Percentiles rank a stretch among this genome's conserved stretches.
These are phyloP conservation scores for Lagria hirta DNA, from an alignment of 2,888 invertebrate genomes.

Conservation along the genomic window DNA sequence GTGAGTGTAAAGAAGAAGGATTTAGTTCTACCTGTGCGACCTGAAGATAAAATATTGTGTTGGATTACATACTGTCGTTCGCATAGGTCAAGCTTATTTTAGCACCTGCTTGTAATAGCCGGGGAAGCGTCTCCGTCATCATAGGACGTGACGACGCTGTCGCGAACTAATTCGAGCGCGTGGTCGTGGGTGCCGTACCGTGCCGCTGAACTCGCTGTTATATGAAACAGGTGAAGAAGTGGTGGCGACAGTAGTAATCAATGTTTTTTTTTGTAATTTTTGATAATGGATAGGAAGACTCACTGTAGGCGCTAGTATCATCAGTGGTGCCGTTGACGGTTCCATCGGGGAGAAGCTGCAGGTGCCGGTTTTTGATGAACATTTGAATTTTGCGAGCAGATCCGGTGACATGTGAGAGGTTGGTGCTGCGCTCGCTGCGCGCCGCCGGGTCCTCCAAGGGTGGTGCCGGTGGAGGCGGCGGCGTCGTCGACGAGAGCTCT, in stretches of 20 bases:
- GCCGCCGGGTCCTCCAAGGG: conserved; percentile 46
- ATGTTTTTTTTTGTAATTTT: not conserved
- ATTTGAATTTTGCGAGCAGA: conserved; percentile 78
- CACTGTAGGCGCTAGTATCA: conserved; percentile 80
- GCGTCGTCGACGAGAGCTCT: conserved; percentile 14
- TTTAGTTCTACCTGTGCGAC: conserved; percentile 26
- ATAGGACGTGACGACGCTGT: conserved; percentile 33
- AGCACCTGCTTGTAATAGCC: conserved; percentile 46
- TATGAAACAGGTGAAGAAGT: conserved; percentile 4
- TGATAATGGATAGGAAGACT: conserved; percentile 55
- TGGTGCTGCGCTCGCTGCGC: conserved; percentile 73
- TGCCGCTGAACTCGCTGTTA: conserved; percentile 27
- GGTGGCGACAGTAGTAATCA: conserved; percentile 7
- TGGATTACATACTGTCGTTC: conserved; percentile 33
- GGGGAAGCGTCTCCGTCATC: conserved; percentile 33
- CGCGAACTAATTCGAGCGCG: conserved; percentile 37
- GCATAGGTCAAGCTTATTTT: conserved; percentile 53
- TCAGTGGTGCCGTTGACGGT: conserved; percentile 82
- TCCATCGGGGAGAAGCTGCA: conserved; percentile 82
- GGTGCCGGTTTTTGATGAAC: conserved; percentile 80
- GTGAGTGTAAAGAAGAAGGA: conserved; percentile 9
- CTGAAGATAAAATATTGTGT: conserved; percentile 14
- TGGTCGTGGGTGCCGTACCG: conserved; percentile 31
- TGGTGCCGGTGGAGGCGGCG: conserved; percentile 24
- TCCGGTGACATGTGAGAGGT: conserved; percentile 79